Base-by-base conservation (phyloP, 2,888 invertebrate genomes). In the Schizotus pectinicornis region DNA sequence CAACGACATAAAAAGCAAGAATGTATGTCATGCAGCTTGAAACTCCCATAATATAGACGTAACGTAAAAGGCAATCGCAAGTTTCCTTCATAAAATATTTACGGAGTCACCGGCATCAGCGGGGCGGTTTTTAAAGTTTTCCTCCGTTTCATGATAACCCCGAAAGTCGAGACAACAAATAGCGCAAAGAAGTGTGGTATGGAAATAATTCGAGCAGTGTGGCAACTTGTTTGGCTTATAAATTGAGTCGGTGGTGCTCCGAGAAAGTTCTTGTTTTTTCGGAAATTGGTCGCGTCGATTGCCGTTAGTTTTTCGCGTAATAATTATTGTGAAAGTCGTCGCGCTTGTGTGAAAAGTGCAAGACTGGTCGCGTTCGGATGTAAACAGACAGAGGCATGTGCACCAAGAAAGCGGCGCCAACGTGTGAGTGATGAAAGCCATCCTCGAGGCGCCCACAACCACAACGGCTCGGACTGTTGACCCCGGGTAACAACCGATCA, bases 371-470 rank as follows among this genome's bases (percentile, higher is more conserved):
- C 22, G 22, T 22, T 22, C 22, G 22, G 22, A 42, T 42, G 32
- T 42, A 42, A 42, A 31, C 42, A n/a, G 14, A 36, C 46, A 34
- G 13, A 36, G 34, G 47, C 57, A 57, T 57, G 39, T 58, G 47
- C 49, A 54, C 48, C 43, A 49, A 41, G 54, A 53, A 14, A 41
- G 36, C 63, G 65, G 65, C 65, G 63, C 65, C 65, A 63, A 63
- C 63, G 65, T 58, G 46, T 41, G 63, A 60, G 57, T 62, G 63
- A 65, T 65, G 65, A 64, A 65, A 65, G 63, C 61, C 65, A 62
- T 65, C 65, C 63, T 61, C 63, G 59, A 59, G 62, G 65, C 65
- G 65, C 65, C 65, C 63, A 64, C 65, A 52, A 61, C 65, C 63
- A 64, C 65, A 52, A 61, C 59, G 30, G 38, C 38, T 42, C 56